A percentile compares a stretch with the other conserved stretches of the same genome.
Evolutionary conservation across 2,113 vertebrate genomes (phyloP).

Genomic region (Crypturellus undulatus): DNA sequence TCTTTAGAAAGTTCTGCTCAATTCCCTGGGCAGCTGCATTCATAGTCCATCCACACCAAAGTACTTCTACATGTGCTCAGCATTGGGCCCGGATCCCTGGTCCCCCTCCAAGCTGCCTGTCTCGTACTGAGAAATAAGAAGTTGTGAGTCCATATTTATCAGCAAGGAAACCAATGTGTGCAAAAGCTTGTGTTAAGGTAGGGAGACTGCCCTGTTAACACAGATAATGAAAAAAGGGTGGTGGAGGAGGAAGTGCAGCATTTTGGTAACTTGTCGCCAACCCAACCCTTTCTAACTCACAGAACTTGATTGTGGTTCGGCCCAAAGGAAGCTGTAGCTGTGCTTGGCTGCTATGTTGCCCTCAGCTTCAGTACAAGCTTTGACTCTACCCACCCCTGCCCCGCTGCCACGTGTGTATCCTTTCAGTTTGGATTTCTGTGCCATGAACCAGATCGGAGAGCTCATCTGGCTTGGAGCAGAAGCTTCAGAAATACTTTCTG

Average conservation of each 20-base stretch:
- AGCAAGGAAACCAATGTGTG: neutral
- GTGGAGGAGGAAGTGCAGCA: neutral
- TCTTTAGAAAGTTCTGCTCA: neutral
- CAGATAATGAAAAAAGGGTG: neutral
- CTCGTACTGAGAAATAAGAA: neutral
- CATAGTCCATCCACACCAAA: neutral
- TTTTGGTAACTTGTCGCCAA: neutral
- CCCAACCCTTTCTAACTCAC: neutral
- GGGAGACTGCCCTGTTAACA: neutral
- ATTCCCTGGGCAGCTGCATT: slow-evolving; percentile 14
- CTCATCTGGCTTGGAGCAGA: slow-evolving; percentile 55
- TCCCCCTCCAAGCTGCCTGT: neutral
- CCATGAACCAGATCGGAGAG: slow-evolving; percentile 20
- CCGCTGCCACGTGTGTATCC: neutral
- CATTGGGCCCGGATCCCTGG: neutral
- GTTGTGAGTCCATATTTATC: neutral
- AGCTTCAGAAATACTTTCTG: slow-evolving; percentile 10
- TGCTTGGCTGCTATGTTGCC: neutral
- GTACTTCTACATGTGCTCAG: neutral
- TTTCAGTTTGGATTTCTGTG: slow-evolving; percentile 29
- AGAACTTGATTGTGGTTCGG: neutral
- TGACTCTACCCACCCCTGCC: neutral
- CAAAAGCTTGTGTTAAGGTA: neutral
- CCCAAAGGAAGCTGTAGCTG: neutral
- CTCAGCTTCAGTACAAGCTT: neutral